These are phyloP conservation scores for Tachina grossa DNA, from an alignment of 2,888 invertebrate species.

Conservation along the genomic window DNA sequence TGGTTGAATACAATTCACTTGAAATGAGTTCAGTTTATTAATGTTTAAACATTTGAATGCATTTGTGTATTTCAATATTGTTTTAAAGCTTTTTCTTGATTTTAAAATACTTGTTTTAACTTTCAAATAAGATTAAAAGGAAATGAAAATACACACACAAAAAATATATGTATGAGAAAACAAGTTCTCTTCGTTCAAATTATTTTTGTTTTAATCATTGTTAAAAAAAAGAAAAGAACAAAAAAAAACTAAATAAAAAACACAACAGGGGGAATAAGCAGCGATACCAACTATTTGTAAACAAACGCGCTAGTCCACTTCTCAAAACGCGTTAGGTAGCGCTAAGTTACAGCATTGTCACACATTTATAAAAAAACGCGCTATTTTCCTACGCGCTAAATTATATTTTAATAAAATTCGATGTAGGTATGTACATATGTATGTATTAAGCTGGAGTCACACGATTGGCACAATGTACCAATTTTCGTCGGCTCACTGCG, in stretches of 20 bases:
- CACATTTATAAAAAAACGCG: too few relatives aligned
- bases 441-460: too few relatives aligned
- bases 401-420: too few relatives aligned
- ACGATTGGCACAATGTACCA: too few relatives aligned
- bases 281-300: too few relatives aligned
- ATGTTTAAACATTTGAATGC: constrained; percentile 62
- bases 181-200: constrained; percentile 46
- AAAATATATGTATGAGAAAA: constrained; percentile 13
- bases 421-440: too few relatives aligned
- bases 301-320: too few relatives aligned
- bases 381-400: too few relatives aligned
- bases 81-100: background rate
- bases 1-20: constrained; percentile 46
- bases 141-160: constrained; percentile 11
- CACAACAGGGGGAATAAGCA: constrained; percentile 17
- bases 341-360: too few relatives aligned
- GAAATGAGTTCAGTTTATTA: constrained; percentile 57
- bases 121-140: constrained; percentile 40
- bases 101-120: constrained; percentile 49
- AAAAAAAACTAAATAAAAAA: constrained; percentile 1
- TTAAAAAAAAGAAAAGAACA: constrained; percentile 13
- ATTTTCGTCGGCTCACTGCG: too few relatives aligned
- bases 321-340: too few relatives aligned
- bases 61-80: constrained; percentile 33
- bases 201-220: constrained; percentile 55